Conservation (phyloP, 2,888 invertebrate genomes). For the Coronaproctus castanopsis region DNA sequence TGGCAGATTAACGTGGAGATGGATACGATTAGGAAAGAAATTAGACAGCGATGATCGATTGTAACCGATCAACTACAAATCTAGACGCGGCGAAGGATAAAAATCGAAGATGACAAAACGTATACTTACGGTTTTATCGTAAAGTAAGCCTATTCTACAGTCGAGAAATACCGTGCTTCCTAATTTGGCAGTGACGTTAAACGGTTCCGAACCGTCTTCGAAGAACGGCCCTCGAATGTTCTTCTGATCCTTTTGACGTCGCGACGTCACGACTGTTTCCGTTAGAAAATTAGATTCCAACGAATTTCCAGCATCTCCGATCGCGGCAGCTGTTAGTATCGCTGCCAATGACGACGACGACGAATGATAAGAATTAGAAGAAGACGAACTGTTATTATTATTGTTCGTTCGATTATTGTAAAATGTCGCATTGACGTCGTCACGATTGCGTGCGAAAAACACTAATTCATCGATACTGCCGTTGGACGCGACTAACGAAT, state of each 20-base stretch:
- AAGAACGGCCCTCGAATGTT: constrained; percentile 32
- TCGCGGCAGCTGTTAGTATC: too few species aligned
- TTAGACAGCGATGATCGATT: too few species aligned
- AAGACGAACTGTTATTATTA: neutral
- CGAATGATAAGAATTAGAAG: neutral
- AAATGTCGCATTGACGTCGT: neutral
- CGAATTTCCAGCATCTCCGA: neutral
- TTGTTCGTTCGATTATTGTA: neutral
- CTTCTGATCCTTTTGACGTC: neutral
- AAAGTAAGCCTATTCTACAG: constrained; percentile 38
- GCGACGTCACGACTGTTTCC: neutral
- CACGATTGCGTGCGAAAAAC: neutral
- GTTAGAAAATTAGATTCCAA: neutral
- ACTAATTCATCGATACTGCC: neutral
- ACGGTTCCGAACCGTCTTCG: constrained; percentile 34
- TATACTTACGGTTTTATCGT: constrained; percentile 38
- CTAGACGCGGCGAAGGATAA: too few species aligned
- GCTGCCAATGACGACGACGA: too few species aligned
- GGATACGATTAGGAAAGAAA: too few species aligned
- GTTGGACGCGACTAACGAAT: neutral
- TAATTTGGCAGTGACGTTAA: constrained; percentile 36
- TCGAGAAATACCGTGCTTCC: constrained; percentile 36
- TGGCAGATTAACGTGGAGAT: too few species aligned
- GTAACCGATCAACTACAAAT: too few species aligned
- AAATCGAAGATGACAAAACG: too few species aligned